Base-by-base conservation (phyloP, 2,113 vertebrate species). In the Micromys minutus region DNA sequence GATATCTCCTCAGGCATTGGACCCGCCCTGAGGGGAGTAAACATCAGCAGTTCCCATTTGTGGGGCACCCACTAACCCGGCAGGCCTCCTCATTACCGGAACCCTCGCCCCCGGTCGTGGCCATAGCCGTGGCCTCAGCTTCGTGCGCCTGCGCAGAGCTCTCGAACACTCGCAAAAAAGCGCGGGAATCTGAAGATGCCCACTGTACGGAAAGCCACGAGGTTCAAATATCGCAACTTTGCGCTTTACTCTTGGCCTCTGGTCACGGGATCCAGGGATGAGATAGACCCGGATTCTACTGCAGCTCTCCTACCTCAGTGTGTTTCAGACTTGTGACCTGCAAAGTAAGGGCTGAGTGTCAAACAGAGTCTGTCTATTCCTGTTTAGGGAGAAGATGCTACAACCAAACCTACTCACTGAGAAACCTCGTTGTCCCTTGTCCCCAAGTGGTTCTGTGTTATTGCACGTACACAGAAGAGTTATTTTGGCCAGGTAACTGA, bases 201-300 rank as follows among this genome's bases (percentile, higher is more conserved):
- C 22, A 9, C 26, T 1, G 42, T 7, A 90, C 67, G 80, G 94
- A 24, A 59, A 74, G 65, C 65, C 29, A 0, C 26, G 72, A 93
- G 93, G 96, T 67, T 63, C 92, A 93, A 85, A 89, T 22, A 17
- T 57, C 87, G 0, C 0, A 10, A 8, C 4, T 26, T 13, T 3
- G 17, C 19, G 4, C 71, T 19, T 26, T 0, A 36, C 65, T 0
- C 63, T 21, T 5, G 16, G 6, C 3, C 3, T 39, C 34, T 5
- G 2, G n/a, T n/a, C n/a, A n/a, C n/a, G n/a, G n/a, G 1, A 0
- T 0, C 0, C n/a, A 0, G 1, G 1, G 8, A 1, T 1, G 12
- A 7, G 8, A 9, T n/a, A 1, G 0, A 24, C 2, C 1, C 1
- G 26, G n/a, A 21, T 2, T n/a, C 42, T 3, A 3, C 22, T 2